Evolutionary conservation across 2,888 invertebrate species (phyloP), one percentile per base, ranked within the genome.

Genomic region (Apodemia duryi): DNA sequence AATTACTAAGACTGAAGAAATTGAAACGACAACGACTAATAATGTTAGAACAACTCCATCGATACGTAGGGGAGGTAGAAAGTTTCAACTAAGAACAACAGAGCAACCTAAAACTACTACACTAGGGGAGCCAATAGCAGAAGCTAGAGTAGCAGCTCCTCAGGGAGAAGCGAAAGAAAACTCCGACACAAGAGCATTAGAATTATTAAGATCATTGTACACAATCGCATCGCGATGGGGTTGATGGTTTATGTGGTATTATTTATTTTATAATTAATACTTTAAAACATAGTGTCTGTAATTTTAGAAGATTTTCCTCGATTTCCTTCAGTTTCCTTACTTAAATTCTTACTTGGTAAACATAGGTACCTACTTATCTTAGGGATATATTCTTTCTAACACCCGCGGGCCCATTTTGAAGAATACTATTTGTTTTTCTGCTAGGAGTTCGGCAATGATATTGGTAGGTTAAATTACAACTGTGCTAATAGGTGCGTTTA

Each of bases 141-240:
- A 89, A 75, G 90, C 91, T 1, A 84, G 88, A 69, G 77, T 83
- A n/a, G 80, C 86, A n/a, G 79, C 86, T 1, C 71, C 79, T 6
- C 69, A 76, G 73, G 73, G 75, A n/a, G 85, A 86, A n/a, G 68
- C 79, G 2, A 92, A 92, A 77, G 81, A 83, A 35, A 86, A 93
- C 64, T 94, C 97, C 13, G 97, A 97, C 77, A 94, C 94, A 32
- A 93, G 97, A 82, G 97, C 97, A 13, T 88, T 97, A 75, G 96
- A 97, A 85, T 89, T 97, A 73, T 93, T 97, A 78, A 95, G 96
- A 86, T 96, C 97, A 70, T 91, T 97, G 66, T 97, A 97, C 85
- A 94, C 96, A 70, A 94, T 97, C 81, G 97, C 97, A 66, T 96
- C 97, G 29, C 94, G 95, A 87, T 97, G 96, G 94, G 96, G 96